A percentile compares a stretch with the other conserved stretches of the same genome.
phyloP scores from a whole-genome alignment of 2,797 vertebrate species.

The Podarcis lilfordi region DNA sequence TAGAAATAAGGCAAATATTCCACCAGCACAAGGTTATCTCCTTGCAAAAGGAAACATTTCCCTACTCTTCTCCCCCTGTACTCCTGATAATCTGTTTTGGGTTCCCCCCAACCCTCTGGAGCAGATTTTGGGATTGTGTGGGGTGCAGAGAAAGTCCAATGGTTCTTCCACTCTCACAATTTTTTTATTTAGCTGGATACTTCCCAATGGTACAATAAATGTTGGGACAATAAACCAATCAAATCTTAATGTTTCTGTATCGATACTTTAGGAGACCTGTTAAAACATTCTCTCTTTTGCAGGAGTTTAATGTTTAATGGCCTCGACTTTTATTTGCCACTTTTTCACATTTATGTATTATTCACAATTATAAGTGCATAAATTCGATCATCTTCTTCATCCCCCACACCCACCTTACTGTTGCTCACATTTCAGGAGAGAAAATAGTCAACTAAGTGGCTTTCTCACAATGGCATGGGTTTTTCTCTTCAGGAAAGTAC shows the following conservation, averaged over 20 bases:
- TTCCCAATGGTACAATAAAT: no score
- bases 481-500: neutral
- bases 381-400: neutral
- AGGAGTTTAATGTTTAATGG: neutral
- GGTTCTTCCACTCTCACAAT: no score
- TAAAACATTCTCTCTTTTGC: neutral
- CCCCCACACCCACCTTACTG: neutral
- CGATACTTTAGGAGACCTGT: constrained; percentile 2
- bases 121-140: no score
- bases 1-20: no score
- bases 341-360: neutral
- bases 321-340: neutral
- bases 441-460: neutral
- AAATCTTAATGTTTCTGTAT: constrained; percentile 8
- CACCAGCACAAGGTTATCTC: no score
- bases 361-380: no score
- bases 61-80: neutral
- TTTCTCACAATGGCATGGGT: no score
- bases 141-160: no score
- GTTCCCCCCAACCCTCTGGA: no score
- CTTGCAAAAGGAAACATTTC: neutral
- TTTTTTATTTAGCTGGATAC: no score
- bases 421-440: neutral
- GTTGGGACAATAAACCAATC: neutral
- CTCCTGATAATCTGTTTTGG: no score